Base-by-base conservation (phyloP, 2,797 vertebrate genomes). In the Rhinella marina region DNA sequence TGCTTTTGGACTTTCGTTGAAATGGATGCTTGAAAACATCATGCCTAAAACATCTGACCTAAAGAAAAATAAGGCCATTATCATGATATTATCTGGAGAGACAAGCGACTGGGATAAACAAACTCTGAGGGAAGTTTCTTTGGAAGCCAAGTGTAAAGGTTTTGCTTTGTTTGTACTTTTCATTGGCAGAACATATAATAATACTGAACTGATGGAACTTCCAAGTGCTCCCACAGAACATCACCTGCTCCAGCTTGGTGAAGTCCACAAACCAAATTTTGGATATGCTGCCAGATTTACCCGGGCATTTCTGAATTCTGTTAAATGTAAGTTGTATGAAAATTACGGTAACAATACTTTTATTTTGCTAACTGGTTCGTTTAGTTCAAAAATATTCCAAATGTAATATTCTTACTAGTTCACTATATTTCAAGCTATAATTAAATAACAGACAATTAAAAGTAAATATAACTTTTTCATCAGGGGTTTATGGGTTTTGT, bases 211-310 rank as follows among this genome's bases (percentile, higher is more conserved):
- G 57, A 91, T 90, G 61, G 90, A 92, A 4, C 86, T 95, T 11
- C 89, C 93, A 70, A 95, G 93, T 85, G 19, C 25, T 7, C 93
- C 94, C 7, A 12, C 92, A 82, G 93, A 94, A 41, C 91, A 93
- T 1, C 94, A 95, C 79, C 86, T 95, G 61, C 48, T 94, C 56
- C 93, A 94, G 57, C 92, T 95, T 25, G 94, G 94, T 9, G 91
- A 91, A 79, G 90, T 91, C 59, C 92, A 94, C 19, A 93, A 92
- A 59, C 90, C 92, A 19, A 92, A 95, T 68, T 89, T 93, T 81
- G 85, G 86, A 27, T 95, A 94, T 0, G 84, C 90, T 17, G 84
- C 91, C 70, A 93, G 92, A 87, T 94, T 94, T 85, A 76, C 90
- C 59, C 92, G 91, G 62, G 87, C 92, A 7, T 94, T 95, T 52